phyloP scores from a whole-genome alignment of 1,140 invertebrate genomes.

The Colletes gigas region DNA sequence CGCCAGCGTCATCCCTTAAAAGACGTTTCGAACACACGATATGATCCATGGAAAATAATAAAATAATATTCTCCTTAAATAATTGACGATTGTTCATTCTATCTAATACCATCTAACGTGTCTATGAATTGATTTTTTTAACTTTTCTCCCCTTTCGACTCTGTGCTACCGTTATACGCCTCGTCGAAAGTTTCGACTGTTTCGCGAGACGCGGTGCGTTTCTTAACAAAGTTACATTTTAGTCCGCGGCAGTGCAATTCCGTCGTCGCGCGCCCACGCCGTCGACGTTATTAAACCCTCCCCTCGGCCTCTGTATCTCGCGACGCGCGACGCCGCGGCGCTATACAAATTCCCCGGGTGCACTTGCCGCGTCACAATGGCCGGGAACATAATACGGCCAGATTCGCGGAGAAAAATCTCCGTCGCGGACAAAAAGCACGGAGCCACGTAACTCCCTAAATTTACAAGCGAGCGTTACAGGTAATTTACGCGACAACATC shows the following conservation, averaged over 20 bases:
- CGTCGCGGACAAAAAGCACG: not conserved
- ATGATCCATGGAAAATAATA: too few relatives aligned
- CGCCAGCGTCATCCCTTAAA: not conserved
- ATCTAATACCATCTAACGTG: too few relatives aligned
- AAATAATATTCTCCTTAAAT: too few relatives aligned
- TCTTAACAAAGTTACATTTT: constrained; percentile 22
- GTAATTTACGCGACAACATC: constrained; percentile 27
- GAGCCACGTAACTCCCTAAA: not conserved
- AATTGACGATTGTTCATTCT: too few relatives aligned
- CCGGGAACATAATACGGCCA: not conserved
- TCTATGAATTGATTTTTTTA: too few relatives aligned
- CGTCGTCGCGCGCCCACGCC: not conserved
- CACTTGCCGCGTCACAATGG: not conserved
- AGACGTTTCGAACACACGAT: not conserved
- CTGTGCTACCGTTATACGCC: too few relatives aligned
- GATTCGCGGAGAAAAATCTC: constrained; percentile 17
- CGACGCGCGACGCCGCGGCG: not conserved
- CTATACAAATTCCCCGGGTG: not conserved
- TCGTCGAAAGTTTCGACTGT: not conserved
- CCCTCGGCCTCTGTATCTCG: not conserved
- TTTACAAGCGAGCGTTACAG: constrained; percentile 11
- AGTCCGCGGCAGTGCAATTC: not conserved
- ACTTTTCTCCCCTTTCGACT: too few relatives aligned
- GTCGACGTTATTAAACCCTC: constrained; percentile 14
- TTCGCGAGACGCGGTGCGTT: not conserved